phyloP scores from a whole-genome alignment of 2,797 vertebrate species.

The Fistularia commersonii region DNA sequence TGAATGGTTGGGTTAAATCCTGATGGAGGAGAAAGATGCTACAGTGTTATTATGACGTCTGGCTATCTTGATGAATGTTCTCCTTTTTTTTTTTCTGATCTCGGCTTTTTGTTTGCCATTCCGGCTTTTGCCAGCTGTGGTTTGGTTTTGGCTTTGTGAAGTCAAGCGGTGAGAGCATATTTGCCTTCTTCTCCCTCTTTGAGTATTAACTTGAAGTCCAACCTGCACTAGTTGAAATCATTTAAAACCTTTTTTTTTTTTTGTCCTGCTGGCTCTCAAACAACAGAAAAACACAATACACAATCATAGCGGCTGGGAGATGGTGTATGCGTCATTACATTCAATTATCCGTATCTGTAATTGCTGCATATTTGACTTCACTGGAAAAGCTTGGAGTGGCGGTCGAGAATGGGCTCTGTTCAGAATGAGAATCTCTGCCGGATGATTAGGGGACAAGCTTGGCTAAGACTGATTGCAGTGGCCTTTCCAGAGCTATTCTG shows the following conservation, averaged over 20 bases:
- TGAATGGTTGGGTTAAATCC: slow-evolving; percentile 21
- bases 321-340: slow-evolving; percentile 22
- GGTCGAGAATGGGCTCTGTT: slow-evolving; percentile 53
- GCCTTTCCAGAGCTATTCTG: slow-evolving; percentile 70
- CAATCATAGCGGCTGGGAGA: neutral
- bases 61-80: slow-evolving; percentile 11
- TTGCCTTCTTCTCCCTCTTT: slow-evolving; percentile 8
- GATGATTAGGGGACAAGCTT: slow-evolving; percentile 61
- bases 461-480: slow-evolving; percentile 67
- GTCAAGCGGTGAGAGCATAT: slow-evolving; percentile 22
- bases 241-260: too few relatives aligned
- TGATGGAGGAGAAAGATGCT: slow-evolving; percentile 13
- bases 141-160: slow-evolving; percentile 24
- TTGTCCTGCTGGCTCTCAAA: slow-evolving; percentile 2
- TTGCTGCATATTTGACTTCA: slow-evolving; percentile 46
- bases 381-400: slow-evolving; percentile 37
- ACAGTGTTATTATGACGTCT: slow-evolving; percentile 14
- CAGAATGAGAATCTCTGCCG: slow-evolving; percentile 51
- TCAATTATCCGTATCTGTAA: slow-evolving; percentile 48
- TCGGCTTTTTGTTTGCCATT: slow-evolving; percentile 33
- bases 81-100: slow-evolving; percentile 24
- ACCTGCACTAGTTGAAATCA: slow-evolving; percentile 6
- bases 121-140: slow-evolving; percentile 20
- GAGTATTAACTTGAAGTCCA: slow-evolving; percentile 7
- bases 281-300: neutral